phyloP scores from a whole-genome alignment of 1,140 invertebrate genomes.

The Melanaphis sacchari region DNA sequence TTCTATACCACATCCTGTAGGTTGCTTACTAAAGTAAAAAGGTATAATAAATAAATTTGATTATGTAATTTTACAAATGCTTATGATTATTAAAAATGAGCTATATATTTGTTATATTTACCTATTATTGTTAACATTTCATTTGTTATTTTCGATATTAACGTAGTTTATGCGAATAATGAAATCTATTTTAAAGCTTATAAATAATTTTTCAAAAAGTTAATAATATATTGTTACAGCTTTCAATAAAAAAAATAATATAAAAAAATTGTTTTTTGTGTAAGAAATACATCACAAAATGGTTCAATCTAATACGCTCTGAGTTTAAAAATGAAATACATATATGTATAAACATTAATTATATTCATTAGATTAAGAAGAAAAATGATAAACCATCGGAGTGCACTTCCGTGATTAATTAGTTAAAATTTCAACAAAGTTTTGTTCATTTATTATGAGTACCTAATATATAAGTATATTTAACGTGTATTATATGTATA shows the following conservation, averaged over 20 bases:
- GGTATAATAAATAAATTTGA: neutral
- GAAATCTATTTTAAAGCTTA: neutral
- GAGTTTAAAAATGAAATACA: neutral
- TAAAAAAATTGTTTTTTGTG: neutral
- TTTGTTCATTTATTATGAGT: conserved; percentile 9
- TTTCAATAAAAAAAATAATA: neutral
- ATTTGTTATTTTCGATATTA: neutral
- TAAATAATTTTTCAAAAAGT: neutral
- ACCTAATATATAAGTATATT: neutral
- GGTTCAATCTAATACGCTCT: neutral
- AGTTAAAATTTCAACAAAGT: conserved; percentile 19
- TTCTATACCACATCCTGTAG: neutral
- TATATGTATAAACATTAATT: neutral
- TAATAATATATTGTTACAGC: neutral
- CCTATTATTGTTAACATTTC: neutral
- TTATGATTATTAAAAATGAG: neutral
- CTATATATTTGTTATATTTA: neutral
- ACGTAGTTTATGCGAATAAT: neutral
- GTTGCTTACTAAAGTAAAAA: neutral
- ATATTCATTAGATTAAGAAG: neutral
- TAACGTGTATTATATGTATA: neutral
- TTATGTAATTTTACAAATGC: neutral
- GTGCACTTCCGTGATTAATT: conserved; percentile 1
- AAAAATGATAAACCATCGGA: conserved; percentile 24
- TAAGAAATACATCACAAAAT: neutral